Evolutionary conservation across 1,140 invertebrate species (phyloP).

Genomic region (Colletes latitarsis): DNA sequence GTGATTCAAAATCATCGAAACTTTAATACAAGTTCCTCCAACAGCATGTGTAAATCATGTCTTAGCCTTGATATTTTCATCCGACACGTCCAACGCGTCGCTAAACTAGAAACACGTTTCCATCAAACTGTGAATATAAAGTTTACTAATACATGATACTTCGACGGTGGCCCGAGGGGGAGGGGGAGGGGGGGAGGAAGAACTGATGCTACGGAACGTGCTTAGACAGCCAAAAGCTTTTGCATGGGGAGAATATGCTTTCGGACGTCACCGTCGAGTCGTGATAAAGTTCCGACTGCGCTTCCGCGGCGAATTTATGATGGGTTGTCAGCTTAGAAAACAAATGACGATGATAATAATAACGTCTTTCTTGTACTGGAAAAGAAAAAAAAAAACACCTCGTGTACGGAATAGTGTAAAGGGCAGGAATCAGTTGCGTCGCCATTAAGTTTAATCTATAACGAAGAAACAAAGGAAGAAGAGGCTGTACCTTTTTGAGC

Average conservation of each 20-base stretch:
- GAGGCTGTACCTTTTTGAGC: no score
- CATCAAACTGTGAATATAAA: slow-evolving; percentile 13
- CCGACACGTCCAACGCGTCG: no score
- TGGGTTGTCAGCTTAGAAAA: background rate
- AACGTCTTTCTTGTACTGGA: background rate
- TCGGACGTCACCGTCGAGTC: background rate
- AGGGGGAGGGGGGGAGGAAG: background rate
- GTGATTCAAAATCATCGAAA: no score
- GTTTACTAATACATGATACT: slow-evolving; percentile 7
- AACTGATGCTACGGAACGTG: slow-evolving; percentile 14
- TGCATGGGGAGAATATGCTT: background rate
- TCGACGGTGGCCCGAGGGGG: background rate
- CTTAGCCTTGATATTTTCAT: background rate
- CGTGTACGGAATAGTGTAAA: no score
- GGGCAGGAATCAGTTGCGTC: no score
- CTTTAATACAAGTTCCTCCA: no score
- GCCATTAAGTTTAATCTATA: no score
- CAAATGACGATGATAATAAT: background rate
- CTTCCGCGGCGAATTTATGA: background rate
- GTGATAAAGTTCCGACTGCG: background rate
- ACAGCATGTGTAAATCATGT: no score
- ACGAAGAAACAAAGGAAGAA: no score
- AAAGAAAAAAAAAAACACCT: no score
- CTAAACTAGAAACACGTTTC: background rate
- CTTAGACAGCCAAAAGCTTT: background rate